phyloP scores from a whole-genome alignment of 2,113 vertebrate genomes.

The Dascyllus trimaculatus region DNA sequence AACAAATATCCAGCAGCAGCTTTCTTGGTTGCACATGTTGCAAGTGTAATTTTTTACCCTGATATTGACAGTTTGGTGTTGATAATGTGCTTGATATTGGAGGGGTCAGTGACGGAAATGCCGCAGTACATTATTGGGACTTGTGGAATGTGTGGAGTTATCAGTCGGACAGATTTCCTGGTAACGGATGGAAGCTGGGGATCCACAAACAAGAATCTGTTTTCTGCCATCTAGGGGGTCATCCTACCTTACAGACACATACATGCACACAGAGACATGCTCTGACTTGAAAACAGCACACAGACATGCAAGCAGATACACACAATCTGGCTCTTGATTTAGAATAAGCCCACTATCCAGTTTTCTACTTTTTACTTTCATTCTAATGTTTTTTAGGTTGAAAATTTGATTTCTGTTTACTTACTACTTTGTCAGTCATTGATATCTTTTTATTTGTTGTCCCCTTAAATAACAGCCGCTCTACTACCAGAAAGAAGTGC shows the following conservation, averaged over 20 bases:
- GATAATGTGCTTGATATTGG: slow-evolving; percentile 10
- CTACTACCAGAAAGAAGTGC: too few relatives aligned
- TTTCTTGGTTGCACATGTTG: not conserved
- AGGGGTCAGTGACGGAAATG: slow-evolving; percentile 32
- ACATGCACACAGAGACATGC: slow-evolving; percentile 3
- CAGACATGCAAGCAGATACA: not conserved
- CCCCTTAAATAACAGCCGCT: too few relatives aligned
- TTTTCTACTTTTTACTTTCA: too few relatives aligned
- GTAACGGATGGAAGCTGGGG: slow-evolving; percentile 24
- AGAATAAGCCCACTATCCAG: too few relatives aligned
- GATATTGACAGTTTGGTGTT: slow-evolving; percentile 22
- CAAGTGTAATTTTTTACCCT: slow-evolving; percentile 4
- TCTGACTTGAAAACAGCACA: slow-evolving; percentile 3
- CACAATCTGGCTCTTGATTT: not conserved
- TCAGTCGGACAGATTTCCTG: slow-evolving; percentile 57
- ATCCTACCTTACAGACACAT: slow-evolving; percentile 24
- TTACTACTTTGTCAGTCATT: too few relatives aligned
- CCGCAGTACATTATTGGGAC: slow-evolving; percentile 44
- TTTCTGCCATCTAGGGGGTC: slow-evolving; percentile 38
- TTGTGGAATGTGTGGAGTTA: slow-evolving; percentile 47
- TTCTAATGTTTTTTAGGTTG: too few relatives aligned
- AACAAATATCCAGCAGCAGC: not conserved
- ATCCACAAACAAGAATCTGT: slow-evolving; percentile 47
- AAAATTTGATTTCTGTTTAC: too few relatives aligned
- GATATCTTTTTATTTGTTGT: too few relatives aligned